Conservation (phyloP, 2,888 invertebrate genomes). For the Rhagonycha fulva region DNA sequence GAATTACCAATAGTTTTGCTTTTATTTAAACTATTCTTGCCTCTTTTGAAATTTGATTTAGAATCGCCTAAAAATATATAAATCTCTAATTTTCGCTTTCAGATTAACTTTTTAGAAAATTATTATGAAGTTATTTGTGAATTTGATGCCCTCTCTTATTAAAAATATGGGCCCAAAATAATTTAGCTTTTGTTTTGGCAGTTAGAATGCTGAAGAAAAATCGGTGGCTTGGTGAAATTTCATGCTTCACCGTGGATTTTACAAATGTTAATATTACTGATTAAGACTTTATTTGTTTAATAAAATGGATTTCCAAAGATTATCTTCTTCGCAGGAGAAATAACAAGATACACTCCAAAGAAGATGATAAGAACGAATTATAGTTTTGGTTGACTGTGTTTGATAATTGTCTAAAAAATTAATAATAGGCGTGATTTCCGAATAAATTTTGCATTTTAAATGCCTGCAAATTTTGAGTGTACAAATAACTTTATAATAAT, state of each 20-base stretch:
- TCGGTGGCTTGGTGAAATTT: too few relatives aligned
- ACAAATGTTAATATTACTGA: too few relatives aligned
- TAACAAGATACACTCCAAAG: too few relatives aligned
- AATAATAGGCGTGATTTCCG: not conserved
- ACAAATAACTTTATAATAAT: not conserved
- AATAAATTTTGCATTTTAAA: not conserved
- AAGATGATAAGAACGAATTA: too few relatives aligned
- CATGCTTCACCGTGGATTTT: too few relatives aligned
- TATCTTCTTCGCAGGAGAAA: too few relatives aligned
- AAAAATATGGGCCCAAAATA: too few relatives aligned
- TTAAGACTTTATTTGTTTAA: too few relatives aligned
- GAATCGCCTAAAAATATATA: slow-evolving; percentile 67
- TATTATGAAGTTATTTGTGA: not conserved
- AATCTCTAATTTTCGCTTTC: not conserved
- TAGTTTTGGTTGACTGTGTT: not conserved
- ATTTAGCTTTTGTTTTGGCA: too few relatives aligned
- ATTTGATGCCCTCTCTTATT: too few relatives aligned
- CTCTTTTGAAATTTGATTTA: slow-evolving; percentile 80
- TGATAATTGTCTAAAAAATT: not conserved
- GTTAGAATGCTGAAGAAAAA: too few relatives aligned
- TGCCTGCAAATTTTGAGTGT: not conserved
- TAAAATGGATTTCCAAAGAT: too few relatives aligned
- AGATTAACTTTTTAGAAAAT: not conserved
- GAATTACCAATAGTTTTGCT: slow-evolving; percentile 78
- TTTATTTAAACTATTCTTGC: slow-evolving; percentile 79